Evolutionary conservation across 2,888 invertebrate species (phyloP).

Genomic region (Cistogaster globosa): DNA sequence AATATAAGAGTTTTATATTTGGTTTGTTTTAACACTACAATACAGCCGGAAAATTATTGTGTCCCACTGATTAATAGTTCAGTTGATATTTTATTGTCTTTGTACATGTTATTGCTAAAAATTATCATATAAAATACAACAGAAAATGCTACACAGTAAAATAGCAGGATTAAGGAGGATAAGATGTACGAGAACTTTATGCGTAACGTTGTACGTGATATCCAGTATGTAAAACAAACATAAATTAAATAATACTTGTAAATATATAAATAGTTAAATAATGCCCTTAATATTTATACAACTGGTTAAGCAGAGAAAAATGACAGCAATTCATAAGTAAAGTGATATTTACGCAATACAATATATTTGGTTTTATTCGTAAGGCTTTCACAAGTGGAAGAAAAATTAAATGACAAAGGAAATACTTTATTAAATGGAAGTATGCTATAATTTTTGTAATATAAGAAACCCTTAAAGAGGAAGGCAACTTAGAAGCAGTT

Average conservation of each 20-base stretch:
- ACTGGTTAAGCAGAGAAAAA: background rate
- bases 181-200: background rate
- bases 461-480: no score
- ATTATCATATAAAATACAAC: slow-evolving; percentile 9
- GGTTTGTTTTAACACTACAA: slow-evolving; percentile 31
- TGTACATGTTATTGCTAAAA: slow-evolving; percentile 13
- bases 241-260: no score
- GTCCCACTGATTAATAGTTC: slow-evolving; percentile 58
- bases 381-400: no score
- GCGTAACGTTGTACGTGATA: no score
- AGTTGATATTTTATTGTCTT: slow-evolving; percentile 46
- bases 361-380: background rate
- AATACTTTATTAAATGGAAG: no score
- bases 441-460: background rate
- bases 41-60: slow-evolving; percentile 42
- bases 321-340: slow-evolving; percentile 7
- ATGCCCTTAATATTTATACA: no score
- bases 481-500: background rate
- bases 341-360: background rate
- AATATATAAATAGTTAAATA: no score
- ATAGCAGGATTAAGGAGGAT: background rate
- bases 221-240: no score
- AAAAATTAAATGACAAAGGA: no score
- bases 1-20: slow-evolving; percentile 26
- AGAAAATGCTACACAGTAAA: no score